Conservation (phyloP, 2,113 vertebrate genomes). For the Laticauda laticaudata region DNA sequence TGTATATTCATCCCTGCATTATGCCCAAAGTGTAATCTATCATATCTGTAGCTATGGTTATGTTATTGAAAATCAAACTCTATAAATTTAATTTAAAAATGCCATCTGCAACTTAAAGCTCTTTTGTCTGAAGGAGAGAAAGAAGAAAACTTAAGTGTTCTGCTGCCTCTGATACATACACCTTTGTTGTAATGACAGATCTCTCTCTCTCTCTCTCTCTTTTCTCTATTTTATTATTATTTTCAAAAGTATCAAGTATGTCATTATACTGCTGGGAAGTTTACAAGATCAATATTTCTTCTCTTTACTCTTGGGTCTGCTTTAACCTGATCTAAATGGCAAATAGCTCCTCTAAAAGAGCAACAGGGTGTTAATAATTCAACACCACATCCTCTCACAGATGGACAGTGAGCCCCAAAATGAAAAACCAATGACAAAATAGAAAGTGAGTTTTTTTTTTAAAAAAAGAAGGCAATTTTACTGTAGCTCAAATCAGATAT, state of each 20-base stretch:
- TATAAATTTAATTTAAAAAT: conserved; percentile 35
- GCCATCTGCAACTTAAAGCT: conserved; percentile 28
- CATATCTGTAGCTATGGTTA: conserved; percentile 38
- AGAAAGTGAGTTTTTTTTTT: neutral
- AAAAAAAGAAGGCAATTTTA: neutral
- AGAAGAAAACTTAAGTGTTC: conserved; percentile 12
- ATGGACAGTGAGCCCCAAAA: conserved; percentile 8
- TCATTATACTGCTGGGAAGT: conserved; percentile 30
- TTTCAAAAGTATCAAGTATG: conserved; percentile 37
- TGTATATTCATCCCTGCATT: conserved; percentile 27
- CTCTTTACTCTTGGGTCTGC: conserved; percentile 13
- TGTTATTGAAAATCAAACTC: conserved; percentile 33
- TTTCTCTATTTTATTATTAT: neutral
- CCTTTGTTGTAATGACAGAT: conserved; percentile 11
- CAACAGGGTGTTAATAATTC: conserved; percentile 48
- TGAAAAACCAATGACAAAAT: conserved; percentile 35
- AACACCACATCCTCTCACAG: neutral
- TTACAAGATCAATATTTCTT: conserved; percentile 31
- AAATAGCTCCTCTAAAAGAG: conserved; percentile 41
- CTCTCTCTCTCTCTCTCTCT: no score
- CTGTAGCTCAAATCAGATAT: neutral
- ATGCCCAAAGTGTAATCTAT: conserved; percentile 37
- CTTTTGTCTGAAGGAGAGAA: conserved; percentile 32
- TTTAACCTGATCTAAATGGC: conserved; percentile 33
- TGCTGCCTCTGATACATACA: neutral